Evolutionary conservation across 2,888 invertebrate genomes (phyloP).

Genomic region (Caenorhabditis uteleia): DNA sequence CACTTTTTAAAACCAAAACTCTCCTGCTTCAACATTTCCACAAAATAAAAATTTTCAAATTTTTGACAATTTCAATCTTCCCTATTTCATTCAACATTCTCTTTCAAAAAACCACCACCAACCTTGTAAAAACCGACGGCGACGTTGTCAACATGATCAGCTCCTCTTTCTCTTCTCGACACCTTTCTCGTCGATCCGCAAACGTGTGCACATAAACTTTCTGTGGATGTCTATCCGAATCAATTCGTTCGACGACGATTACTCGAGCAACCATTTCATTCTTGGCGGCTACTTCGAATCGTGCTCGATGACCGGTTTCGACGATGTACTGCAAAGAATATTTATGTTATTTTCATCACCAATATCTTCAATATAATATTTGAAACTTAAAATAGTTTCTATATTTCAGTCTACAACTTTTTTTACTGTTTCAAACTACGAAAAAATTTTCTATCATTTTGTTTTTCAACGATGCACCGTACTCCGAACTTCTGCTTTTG

Average conservation of each 20-base stretch:
- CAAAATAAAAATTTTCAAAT: no score
- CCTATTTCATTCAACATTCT: no score
- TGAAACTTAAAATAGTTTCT: not conserved
- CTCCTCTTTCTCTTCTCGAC: conserved; percentile 12
- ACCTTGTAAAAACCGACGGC: conserved; percentile 15
- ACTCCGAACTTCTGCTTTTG: no score
- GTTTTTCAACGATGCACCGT: no score
- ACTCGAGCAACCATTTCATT: conserved; percentile 14
- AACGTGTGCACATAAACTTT: conserved; percentile 28
- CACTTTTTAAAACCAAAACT: no score
- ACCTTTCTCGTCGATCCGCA: conserved; percentile 4
- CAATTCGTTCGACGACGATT: conserved; percentile 19
- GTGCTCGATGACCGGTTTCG: conserved; percentile 18
- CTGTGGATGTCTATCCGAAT: conserved; percentile 6
- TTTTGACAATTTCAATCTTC: no score
- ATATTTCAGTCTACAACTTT: no score
- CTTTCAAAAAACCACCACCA: no score
- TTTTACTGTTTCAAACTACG: no score
- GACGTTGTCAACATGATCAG: conserved; percentile 14
- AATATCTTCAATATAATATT: not conserved
- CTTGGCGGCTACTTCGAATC: conserved; percentile 26
- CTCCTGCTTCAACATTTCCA: no score
- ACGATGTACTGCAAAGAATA: conserved; percentile 20
- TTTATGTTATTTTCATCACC: not conserved
- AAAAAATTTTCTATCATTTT: no score